Evolutionary conservation across 2,888 invertebrate species (phyloP).

Genomic region (Pachymerium ferrugineum): DNA sequence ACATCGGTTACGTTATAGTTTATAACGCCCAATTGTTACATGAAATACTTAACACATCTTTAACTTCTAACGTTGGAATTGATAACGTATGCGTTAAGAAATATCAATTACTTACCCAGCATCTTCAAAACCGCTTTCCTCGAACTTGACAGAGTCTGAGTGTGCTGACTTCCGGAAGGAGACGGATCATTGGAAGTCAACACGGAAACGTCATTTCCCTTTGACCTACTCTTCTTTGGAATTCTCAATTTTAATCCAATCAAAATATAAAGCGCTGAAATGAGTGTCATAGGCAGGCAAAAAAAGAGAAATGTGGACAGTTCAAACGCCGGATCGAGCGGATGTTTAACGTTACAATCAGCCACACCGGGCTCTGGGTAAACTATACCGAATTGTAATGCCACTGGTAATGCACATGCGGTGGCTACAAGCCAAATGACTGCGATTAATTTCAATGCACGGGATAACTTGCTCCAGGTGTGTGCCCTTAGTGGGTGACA

Average conservation of each 20-base stretch:
- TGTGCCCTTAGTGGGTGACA: constrained; percentile 78
- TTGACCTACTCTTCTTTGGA: background rate
- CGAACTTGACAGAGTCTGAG: constrained; percentile 38
- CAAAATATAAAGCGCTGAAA: constrained; percentile 64
- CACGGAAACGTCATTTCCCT: background rate
- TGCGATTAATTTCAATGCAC: constrained; percentile 73
- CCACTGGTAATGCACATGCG: constrained; percentile 66
- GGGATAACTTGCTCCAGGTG: constrained; percentile 73
- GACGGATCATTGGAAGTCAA: background rate
- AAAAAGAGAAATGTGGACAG: constrained; percentile 75
- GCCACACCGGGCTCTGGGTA: constrained; percentile 50
- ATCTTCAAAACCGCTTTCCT: constrained; percentile 54
- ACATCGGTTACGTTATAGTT: too few species aligned
- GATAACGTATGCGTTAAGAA: too few species aligned
- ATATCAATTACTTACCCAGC: constrained; percentile 53
- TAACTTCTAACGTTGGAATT: too few species aligned
- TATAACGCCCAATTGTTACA: too few species aligned
- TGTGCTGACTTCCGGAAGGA: constrained; percentile 36
- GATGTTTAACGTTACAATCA: constrained; percentile 57
- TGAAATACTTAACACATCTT: too few species aligned
- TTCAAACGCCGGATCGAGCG: constrained; percentile 66
- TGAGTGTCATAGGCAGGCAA: constrained; percentile 78
- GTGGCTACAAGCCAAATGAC: constrained; percentile 70
- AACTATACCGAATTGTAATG: constrained; percentile 68
- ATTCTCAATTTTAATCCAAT: constrained; percentile 44